Conservation (phyloP, 2,888 invertebrate species). For the Apodemia duryi region DNA sequence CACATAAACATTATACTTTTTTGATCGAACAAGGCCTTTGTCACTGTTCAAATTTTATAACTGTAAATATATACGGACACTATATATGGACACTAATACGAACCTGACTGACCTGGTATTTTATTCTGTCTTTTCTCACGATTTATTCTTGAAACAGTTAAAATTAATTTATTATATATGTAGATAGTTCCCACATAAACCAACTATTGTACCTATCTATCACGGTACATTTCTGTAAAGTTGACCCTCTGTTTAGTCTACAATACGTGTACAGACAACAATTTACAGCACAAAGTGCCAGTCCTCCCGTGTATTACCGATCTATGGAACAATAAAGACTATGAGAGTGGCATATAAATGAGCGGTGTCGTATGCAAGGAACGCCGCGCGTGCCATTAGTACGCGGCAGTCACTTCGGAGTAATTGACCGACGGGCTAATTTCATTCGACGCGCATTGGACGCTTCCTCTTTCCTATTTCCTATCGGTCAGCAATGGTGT, state of each 20-base stretch:
- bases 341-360: constrained; percentile 69
- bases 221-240: background rate
- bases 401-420: constrained; percentile 65
- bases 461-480: constrained; percentile 79
- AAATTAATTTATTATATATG: too few species aligned
- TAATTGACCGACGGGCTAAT: constrained; percentile 77
- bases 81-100: too few species aligned
- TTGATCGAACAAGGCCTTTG: too few species aligned
- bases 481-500: constrained; percentile 70
- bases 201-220: background rate
- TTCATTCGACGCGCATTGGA: constrained; percentile 73
- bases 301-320: constrained; percentile 78
- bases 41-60: too few species aligned
- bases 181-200: too few species aligned
- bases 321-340: constrained; percentile 77
- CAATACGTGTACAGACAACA: constrained; percentile 74
- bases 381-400: constrained; percentile 70
- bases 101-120: too few species aligned
- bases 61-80: too few species aligned
- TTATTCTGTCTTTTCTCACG: too few species aligned
- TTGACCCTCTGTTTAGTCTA: constrained; percentile 53
- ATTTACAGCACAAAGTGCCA: constrained; percentile 77
- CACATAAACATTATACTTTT: too few species aligned
- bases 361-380: constrained; percentile 67
- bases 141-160: too few species aligned